Evolutionary conservation across 2,888 invertebrate species (phyloP), one percentile per base, ranked within the genome.

Genomic region (Drosophila maculinotata): DNA sequence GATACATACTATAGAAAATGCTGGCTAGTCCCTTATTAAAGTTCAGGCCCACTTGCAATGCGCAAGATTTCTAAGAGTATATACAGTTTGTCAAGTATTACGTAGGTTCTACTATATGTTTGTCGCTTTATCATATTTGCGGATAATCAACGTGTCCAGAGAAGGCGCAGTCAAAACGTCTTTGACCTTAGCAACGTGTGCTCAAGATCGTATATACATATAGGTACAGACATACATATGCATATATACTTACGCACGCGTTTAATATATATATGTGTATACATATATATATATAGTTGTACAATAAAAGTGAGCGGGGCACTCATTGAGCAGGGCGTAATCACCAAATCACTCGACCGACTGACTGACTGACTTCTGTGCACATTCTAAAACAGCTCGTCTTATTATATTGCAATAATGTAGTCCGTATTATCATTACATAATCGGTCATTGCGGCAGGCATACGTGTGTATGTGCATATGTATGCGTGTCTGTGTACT

Each of bases 111-210:
- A 44, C 25, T 10, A 1, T 38, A 23, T 39, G n/a, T 23, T 41
- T 14, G 33, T 52, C 53, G 35, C 28, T 52, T 65, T 45, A 66
- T 45, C 73, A 53, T 54, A 58, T 59, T 66, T 53, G 20, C 56
- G 75, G 65, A 69, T 73, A 69, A 74, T 78, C 69, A 73, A 56
- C 45, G 54, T 48, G 30, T 44, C 38, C 47, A 48, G 64, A 66
- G 48, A 25, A 48, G 62, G 59, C 54, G 48, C 60, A 42, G 35
- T 45, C 36, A 45, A 38, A 51, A 52, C 64, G 80, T 58, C 72
- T 83, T 79, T 78, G 83, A 78, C 77, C 83, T 83, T 76, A 82
- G 54, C 80, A 56, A 42, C 56, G 54, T 60, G 49, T 62, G 72
- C 72, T 78, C 83, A 79, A 83, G 83, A 79, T 77, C 83, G 68